Conservation (phyloP, 2,797 vertebrate species). For the Danionella dracula region DNA sequence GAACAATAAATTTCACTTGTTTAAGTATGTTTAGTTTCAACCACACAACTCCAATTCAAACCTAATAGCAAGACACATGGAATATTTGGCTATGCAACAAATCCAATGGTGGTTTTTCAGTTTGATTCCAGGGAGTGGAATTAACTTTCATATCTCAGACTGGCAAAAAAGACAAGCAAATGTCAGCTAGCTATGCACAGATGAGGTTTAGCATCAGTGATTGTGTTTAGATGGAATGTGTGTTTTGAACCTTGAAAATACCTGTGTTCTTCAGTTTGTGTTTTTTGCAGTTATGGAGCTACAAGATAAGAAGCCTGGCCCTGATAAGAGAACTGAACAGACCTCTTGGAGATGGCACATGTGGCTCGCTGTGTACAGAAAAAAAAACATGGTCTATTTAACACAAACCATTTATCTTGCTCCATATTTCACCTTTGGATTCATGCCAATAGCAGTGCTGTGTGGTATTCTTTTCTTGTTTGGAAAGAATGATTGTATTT, state of each 20-base stretch:
- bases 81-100: no score
- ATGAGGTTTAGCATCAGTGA: conserved; percentile 51
- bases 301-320: conserved; percentile 60
- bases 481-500: conserved; percentile 29
- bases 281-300: conserved; percentile 57
- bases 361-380: conserved; percentile 45
- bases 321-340: conserved; percentile 61
- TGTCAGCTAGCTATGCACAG: conserved; percentile 48
- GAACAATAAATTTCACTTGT: no score
- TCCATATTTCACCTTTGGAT: conserved; percentile 29
- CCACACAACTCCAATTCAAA: no score
- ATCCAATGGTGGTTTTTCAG: background rate
- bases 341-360: conserved; percentile 56
- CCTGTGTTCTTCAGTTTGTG: conserved; percentile 33
- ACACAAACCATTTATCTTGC: conserved; percentile 30
- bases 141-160: conserved; percentile 44
- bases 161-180: conserved; percentile 34
- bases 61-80: no score
- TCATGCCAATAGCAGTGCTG: conserved; percentile 24
- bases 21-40: no score
- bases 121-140: conserved; percentile 5
- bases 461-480: conserved; percentile 32
- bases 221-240: conserved; percentile 36
- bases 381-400: conserved; percentile 49
- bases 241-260: background rate